Base-by-base conservation (phyloP, 2,888 invertebrate species). In the Cataglyphis livida region DNA sequence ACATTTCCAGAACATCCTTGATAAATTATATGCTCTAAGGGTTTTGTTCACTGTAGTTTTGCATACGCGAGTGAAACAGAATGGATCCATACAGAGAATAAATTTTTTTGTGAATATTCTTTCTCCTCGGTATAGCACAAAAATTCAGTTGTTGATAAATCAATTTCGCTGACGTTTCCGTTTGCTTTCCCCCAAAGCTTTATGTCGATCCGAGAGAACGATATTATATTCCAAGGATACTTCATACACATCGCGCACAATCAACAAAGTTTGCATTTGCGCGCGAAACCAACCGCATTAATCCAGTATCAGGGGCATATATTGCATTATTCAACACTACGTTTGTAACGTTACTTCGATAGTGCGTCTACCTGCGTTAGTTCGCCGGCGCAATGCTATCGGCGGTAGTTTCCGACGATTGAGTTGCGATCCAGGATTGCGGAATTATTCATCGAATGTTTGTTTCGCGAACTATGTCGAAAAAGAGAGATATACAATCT, bases 311-410 rank as follows among this genome's bases (percentile, higher is more conserved):
- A 84, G 85, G 85, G 82, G 76, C 81, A 82, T 86, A 51, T n/a
- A 86, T 89, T 93, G 92, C 90, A 93, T 93, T 92, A 93, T 93
- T 93, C 92, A 93, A 87, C 84, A 84, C 87, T 87, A 85, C 87
- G 90, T 91, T 91, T 88, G 90, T 88, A 85, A 74, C 79, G 74
- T 73, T 87, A 84, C 90, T 88, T 91, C 84, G 84, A 87, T 85
- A 87, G 84, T 88, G 87, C 85, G 87, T 87, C 66, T 70, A 38
- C 51, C 61, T 54, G 7, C 51, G 86, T 87, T 85, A 81, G 81
- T 84, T 85, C 70, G 61, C 62, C 61, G 59, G 48, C 73, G 84
- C 79, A 79, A 75, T 57, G 48, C 9, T 2, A 59, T 65, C 44
- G 70, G 18, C 78, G 61, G 71, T 48, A 79, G 71, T 61, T 71